Base-by-base conservation (phyloP, 2,113 vertebrate species). In the Lophius piscatorius region DNA sequence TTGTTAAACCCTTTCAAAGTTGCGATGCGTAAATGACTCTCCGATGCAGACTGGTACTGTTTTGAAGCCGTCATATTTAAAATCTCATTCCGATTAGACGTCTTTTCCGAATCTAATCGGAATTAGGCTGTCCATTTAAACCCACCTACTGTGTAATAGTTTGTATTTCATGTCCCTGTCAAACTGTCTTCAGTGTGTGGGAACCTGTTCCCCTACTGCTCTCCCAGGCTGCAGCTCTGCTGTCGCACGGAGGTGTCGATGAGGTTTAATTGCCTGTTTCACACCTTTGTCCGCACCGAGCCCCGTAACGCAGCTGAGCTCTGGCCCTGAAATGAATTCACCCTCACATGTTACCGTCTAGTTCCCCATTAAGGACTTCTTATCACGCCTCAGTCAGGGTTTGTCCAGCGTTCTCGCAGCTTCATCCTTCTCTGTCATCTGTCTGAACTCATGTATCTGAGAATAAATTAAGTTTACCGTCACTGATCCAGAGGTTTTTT, bases 231-330 rank as follows among this genome's bases (percentile, higher is more conserved):
- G 54, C 38, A 28, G 52, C 42, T 22, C 55, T 21, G 38, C 50
- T 2, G 24, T 35, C 8, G 2, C 6, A 26, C 10, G 0, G 6
- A 73, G 67, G 67, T 52, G 74, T 63, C 48, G 5, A 50, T 12
- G 44, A 36, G 28, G 26, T 34, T 33, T 70, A 74, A 73, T 0
- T 16, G 11, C 56, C 33, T 5, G 5, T 20, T 57, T 67, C 44
- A 45, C 62, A 9, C 40, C 61, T 52, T 22, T 0, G 3, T 5
- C 10, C 5, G 6, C 28, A 4, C 17, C 1, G 36, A 17, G 2
- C 24, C 12, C 3, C 24, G 12, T 20, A 14, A 33, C 62, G 47
- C 48, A 38, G 47, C 56, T 24, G 31, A 21, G 38, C 23, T 36
- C 28, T 21, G 17, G 4, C 0, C 20, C 18, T 18, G 2, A 41